phyloP scores from a whole-genome alignment of 2,113 vertebrate species.

The Bos indicus region DNA sequence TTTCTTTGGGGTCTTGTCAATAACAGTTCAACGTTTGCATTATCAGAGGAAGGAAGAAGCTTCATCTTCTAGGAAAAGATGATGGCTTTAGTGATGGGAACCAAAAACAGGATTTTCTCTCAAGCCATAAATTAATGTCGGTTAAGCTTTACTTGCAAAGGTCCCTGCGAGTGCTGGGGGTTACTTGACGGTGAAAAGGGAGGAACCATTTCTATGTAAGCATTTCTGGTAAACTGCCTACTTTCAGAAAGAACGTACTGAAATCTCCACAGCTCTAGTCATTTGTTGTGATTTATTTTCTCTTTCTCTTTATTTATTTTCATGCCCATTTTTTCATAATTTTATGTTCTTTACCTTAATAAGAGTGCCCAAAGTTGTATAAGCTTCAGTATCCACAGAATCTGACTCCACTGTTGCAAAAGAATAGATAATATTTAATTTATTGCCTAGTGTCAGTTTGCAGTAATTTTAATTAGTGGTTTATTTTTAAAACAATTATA shows the following conservation, averaged over 20 bases:
- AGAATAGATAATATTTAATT: neutral
- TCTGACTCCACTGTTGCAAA: neutral
- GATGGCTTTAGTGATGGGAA: neutral
- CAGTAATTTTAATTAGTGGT: neutral
- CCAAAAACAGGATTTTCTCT: neutral
- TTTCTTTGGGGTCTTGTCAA: neutral
- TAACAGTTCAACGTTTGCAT: neutral
- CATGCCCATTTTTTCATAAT: neutral
- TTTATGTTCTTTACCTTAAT: neutral
- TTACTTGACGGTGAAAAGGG: neutral
- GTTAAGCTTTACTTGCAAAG: neutral
- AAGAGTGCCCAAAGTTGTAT: neutral
- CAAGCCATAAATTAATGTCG: neutral
- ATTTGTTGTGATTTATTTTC: neutral
- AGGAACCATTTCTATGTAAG: neutral
- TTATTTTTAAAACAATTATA: neutral
- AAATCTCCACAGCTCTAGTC: neutral
- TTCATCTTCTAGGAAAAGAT: neutral
- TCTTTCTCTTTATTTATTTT: neutral
- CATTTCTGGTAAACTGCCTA: slow-evolving; percentile 29
- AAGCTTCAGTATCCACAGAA: neutral
- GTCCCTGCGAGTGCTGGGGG: no score
- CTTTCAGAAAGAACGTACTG: neutral
- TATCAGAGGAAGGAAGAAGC: neutral
- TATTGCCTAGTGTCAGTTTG: neutral